phyloP scores from a whole-genome alignment of 2,113 vertebrate genomes.

The Notarius lentiginosus region DNA sequence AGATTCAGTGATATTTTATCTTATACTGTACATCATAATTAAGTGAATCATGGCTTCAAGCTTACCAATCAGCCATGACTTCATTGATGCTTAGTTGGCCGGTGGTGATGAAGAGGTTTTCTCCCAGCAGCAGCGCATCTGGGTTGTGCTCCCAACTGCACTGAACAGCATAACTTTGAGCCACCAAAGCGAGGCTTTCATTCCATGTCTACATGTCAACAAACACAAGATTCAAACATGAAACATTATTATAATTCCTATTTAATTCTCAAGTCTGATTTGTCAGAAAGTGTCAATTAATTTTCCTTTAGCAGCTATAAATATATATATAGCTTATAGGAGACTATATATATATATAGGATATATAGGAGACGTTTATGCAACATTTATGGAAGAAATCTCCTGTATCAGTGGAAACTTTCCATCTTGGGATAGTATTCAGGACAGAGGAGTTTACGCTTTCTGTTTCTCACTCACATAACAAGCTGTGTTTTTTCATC shows the following conservation, averaged over 20 bases:
- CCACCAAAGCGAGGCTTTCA: constrained; percentile 51
- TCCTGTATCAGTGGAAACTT: neutral
- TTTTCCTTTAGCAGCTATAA: neutral
- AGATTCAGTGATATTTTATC: neutral
- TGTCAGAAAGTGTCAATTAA: neutral
- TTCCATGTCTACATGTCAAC: constrained; percentile 68
- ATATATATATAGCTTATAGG: too few species aligned
- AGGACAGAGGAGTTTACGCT: too few species aligned
- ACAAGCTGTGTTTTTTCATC: too few species aligned
- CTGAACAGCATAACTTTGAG: constrained; percentile 62
- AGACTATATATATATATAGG: too few species aligned
- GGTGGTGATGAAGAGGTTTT: constrained; percentile 64
- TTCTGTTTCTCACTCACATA: neutral
- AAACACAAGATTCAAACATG: neutral
- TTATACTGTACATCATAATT: neutral
- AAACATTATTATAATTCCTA: neutral
- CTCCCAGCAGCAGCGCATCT: constrained; percentile 56
- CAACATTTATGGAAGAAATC: neutral
- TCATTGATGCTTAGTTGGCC: constrained; percentile 45
- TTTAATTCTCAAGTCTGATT: neutral
- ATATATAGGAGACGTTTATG: neutral
- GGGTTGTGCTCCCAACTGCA: constrained; percentile 74
- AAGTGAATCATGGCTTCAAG: neutral
- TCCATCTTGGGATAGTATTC: neutral
- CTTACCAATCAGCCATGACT: constrained; percentile 68